Evolutionary conservation across 53 echinoderm and acorn worm genomes (phyloP).

Genomic region (Holothuria scabra): DNA sequence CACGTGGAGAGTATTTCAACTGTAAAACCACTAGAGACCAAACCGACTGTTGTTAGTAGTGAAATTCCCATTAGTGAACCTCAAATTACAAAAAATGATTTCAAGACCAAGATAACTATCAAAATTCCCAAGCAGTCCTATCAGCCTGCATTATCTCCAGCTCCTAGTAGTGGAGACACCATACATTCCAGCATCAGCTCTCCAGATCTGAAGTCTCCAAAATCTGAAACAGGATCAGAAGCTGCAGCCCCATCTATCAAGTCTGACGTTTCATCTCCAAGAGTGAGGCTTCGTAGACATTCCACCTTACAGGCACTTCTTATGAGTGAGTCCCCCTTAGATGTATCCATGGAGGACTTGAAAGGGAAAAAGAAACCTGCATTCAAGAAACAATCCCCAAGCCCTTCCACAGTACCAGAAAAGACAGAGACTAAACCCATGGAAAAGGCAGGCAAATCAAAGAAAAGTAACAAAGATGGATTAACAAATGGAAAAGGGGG

Average conservation of each 20-base stretch:
- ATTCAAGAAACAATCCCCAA: slow-evolving; percentile 4
- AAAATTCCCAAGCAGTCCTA: slow-evolving; percentile 47
- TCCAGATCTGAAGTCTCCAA: slow-evolving; percentile 32
- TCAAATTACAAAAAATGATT: slow-evolving; percentile 39
- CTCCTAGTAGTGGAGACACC: slow-evolving; percentile 45
- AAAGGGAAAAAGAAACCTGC: slow-evolving; percentile 23
- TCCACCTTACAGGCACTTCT: slow-evolving; percentile 37
- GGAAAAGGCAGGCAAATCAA: background rate
- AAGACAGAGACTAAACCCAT: background rate
- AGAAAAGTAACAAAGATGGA: background rate
- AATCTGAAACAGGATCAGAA: slow-evolving; percentile 32
- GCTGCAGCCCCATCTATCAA: background rate
- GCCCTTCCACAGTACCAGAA: background rate
- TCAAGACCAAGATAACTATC: slow-evolving; percentile 50
- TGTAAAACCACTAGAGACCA: slow-evolving; percentile 6
- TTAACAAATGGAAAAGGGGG: slow-evolving; percentile 14
- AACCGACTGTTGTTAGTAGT: too few species aligned
- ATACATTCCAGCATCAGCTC: slow-evolving; percentile 43
- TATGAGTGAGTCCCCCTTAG: slow-evolving; percentile 37
- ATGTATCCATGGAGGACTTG: slow-evolving; percentile 30
- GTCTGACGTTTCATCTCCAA: slow-evolving; percentile 20
- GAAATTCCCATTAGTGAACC: slow-evolving; percentile 35
- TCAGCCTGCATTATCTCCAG: slow-evolving; percentile 18
- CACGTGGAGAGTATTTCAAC: background rate
- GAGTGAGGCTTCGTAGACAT: slow-evolving; percentile 41